Conservation (phyloP, 1,140 invertebrate species). For the Bursaphelenchus mucronatus region DNA sequence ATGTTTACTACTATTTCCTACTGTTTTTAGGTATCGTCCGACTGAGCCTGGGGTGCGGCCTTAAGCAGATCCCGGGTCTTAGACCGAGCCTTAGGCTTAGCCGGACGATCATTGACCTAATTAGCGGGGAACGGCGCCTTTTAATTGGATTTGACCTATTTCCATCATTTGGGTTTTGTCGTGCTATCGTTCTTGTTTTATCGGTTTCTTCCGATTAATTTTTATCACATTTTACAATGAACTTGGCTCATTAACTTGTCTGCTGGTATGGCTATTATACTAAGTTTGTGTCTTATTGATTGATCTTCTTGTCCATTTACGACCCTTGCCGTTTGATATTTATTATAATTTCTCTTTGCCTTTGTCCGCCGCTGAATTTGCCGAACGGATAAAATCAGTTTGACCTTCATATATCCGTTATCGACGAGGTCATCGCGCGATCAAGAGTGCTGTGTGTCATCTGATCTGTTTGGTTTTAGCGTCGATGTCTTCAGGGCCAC, state of each 20-base stretch:
- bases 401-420: neutral
- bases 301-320: too few species aligned
- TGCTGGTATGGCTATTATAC: too few species aligned
- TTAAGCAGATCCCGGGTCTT: neutral
- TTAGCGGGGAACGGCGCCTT: neutral
- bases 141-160: neutral
- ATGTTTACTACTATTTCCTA: too few species aligned
- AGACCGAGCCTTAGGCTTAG: constrained; percentile 27
- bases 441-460: too few species aligned
- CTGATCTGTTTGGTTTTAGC: constrained; percentile 16
- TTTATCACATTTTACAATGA: neutral
- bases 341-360: neutral
- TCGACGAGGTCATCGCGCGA: too few species aligned
- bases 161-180: neutral
- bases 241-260: neutral
- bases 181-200: neutral
- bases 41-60: too few species aligned
- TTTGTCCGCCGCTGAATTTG: neutral
- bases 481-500: neutral
- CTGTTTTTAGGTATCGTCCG: too few species aligned
- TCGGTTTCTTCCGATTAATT: neutral
- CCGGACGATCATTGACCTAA: neutral
- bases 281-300: too few species aligned
- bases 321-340: too few species aligned
- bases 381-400: constrained; percentile 1